These are phyloP conservation scores for Poicephalus meyeri DNA, from an alignment of 2,113 vertebrate species.

Conservation along the genomic window DNA sequence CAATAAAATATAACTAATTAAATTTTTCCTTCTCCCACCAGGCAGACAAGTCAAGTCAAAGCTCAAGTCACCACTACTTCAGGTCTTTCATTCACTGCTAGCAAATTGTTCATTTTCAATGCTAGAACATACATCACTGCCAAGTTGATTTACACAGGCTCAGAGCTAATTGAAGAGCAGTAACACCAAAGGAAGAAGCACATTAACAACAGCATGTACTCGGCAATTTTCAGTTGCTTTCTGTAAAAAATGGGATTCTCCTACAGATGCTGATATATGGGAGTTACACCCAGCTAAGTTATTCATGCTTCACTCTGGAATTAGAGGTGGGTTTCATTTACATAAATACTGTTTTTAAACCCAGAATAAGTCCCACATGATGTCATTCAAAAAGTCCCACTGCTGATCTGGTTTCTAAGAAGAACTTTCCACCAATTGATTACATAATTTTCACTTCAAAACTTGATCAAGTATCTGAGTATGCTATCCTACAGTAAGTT, in stretches of 20 bases:
- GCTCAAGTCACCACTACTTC: background rate
- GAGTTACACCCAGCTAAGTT: background rate
- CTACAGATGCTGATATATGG: background rate
- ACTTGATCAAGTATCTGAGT: background rate
- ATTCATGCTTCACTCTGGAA: background rate
- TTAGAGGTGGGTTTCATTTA: background rate
- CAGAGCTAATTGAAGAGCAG: background rate
- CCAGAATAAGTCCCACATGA: background rate
- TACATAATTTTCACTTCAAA: background rate
- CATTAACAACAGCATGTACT: background rate
- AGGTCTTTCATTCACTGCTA: background rate
- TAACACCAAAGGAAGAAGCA: background rate
- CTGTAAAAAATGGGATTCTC: background rate
- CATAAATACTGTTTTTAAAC: background rate
- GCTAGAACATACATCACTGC: background rate
- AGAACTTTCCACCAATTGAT: background rate
- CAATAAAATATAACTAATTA: background rate
- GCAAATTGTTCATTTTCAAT: background rate
- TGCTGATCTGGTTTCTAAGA: background rate
- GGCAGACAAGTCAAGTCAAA: background rate
- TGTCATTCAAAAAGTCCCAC: background rate
- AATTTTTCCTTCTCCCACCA: background rate
- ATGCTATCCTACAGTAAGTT: background rate
- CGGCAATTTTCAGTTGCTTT: background rate
- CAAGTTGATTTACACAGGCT: background rate